phyloP scores from a whole-genome alignment of 2,113 vertebrate genomes.

The Sceloporus tristichus region DNA sequence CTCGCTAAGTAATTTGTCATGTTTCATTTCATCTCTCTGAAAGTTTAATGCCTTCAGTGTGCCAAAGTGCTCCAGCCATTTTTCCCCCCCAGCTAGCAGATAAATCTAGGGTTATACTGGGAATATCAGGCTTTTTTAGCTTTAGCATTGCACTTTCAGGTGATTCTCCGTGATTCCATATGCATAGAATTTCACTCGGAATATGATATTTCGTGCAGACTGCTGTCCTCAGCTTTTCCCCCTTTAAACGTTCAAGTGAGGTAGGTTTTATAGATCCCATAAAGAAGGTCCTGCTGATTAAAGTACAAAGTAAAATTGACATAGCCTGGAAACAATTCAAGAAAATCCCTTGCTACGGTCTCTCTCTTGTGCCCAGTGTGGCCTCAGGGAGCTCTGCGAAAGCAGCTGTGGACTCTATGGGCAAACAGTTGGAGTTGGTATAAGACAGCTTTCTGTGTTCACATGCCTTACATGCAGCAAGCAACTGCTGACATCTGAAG shows the following conservation, averaged over 20 bases:
- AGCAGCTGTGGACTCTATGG: neutral
- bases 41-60: slow-evolving; percentile 20
- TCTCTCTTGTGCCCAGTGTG: no score
- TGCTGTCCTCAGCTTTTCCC: slow-evolving; percentile 31
- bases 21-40: slow-evolving; percentile 59
- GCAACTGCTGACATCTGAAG: no score
- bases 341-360: no score
- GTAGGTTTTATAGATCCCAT: neutral
- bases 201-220: slow-evolving; percentile 1
- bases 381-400: neutral
- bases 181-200: neutral
- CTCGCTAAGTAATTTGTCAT: slow-evolving; percentile 62
- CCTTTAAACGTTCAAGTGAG: slow-evolving; percentile 16
- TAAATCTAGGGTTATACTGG: slow-evolving; percentile 12
- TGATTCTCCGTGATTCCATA: neutral
- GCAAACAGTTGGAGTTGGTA: neutral
- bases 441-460: neutral
- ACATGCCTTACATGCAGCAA: no score
- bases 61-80: neutral
- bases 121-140: neutral
- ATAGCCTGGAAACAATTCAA: no score
- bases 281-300: no score
- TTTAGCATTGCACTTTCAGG: neutral
- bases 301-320: no score
- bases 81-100: fast-evolving